phyloP scores from a whole-genome alignment of 1,140 invertebrate species.

The Zeugodacus cucurbitae region DNA sequence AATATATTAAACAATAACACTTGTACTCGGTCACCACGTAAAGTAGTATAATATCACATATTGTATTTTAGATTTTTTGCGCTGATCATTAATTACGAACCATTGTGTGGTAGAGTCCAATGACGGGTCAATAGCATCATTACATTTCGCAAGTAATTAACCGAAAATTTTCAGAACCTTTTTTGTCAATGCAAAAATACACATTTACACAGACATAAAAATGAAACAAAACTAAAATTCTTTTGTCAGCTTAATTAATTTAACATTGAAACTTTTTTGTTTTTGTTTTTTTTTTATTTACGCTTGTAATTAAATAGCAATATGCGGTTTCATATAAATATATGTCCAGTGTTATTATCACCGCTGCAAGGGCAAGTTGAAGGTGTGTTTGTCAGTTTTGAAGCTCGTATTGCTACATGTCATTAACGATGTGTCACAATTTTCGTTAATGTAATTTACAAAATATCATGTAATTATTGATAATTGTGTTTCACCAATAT shows the following conservation, averaged over 20 bases:
- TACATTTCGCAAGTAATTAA: not conserved
- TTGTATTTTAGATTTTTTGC: not conserved
- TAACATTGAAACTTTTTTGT: not conserved
- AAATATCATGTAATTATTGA: too few relatives aligned
- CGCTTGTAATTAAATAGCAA: not conserved
- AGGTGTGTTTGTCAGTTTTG: not conserved
- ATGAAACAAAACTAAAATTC: not conserved
- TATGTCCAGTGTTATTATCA: not conserved
- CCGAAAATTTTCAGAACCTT: not conserved
- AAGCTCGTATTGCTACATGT: too few relatives aligned
- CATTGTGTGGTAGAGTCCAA: not conserved
- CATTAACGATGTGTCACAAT: too few relatives aligned
- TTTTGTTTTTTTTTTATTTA: too few relatives aligned
- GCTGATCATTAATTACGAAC: not conserved
- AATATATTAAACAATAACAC: not conserved
- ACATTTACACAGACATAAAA: not conserved
- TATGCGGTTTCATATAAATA: not conserved
- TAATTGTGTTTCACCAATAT: too few relatives aligned
- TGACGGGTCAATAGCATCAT: not conserved
- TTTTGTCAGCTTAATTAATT: not conserved
- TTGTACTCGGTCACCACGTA: not conserved
- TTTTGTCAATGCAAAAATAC: not conserved
- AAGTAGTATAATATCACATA: not conserved
- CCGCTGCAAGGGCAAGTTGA: not conserved
- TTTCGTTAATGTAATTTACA: too few relatives aligned